A percentile compares a stretch with the other conserved stretches of the same genome.
phyloP scores from a whole-genome alignment of 2,888 invertebrate species.

The Melieria omissa region DNA sequence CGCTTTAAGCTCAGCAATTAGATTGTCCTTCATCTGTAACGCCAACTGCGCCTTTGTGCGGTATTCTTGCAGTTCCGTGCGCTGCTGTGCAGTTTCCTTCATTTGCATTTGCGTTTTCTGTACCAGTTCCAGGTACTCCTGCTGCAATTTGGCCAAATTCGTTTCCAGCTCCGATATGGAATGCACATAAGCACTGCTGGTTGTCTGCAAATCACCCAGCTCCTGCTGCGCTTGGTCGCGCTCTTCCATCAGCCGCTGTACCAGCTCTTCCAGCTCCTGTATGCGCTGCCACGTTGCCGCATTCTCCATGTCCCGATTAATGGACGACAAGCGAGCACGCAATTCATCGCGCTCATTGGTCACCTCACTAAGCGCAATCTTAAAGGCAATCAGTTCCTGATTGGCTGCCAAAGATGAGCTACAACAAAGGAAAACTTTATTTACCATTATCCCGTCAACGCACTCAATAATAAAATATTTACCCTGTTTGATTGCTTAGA shows the following conservation, averaged over 20 bases:
- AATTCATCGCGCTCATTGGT: conserved; percentile 60
- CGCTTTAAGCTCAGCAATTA: conserved; percentile 73
- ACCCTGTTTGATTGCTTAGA: no score
- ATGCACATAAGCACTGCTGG: conserved; percentile 57
- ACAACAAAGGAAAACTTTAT: neutral
- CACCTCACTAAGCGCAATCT: conserved; percentile 59
- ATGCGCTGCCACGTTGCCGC: conserved; percentile 50
- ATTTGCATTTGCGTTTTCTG: conserved; percentile 68
- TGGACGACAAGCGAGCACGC: conserved; percentile 49
- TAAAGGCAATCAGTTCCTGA: conserved; percentile 57
- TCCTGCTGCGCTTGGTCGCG: conserved; percentile 54
- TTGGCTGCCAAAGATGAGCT: neutral
- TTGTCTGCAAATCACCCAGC: conserved; percentile 47
- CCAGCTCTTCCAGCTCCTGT: conserved; percentile 53
- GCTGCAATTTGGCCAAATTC: conserved; percentile 66
- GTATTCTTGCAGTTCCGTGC: conserved; percentile 77
- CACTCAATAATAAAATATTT: no score
- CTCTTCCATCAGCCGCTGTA: conserved; percentile 52
- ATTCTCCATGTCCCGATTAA: conserved; percentile 56
- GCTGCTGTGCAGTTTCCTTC: conserved; percentile 66
- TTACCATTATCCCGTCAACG: no score
- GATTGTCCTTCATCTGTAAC: conserved; percentile 79
- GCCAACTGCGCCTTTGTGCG: conserved; percentile 82
- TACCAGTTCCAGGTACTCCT: conserved; percentile 66
- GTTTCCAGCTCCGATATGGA: conserved; percentile 63